phyloP scores from a whole-genome alignment of 2,797 vertebrate species.

The Melanotaenia trifasciata region DNA sequence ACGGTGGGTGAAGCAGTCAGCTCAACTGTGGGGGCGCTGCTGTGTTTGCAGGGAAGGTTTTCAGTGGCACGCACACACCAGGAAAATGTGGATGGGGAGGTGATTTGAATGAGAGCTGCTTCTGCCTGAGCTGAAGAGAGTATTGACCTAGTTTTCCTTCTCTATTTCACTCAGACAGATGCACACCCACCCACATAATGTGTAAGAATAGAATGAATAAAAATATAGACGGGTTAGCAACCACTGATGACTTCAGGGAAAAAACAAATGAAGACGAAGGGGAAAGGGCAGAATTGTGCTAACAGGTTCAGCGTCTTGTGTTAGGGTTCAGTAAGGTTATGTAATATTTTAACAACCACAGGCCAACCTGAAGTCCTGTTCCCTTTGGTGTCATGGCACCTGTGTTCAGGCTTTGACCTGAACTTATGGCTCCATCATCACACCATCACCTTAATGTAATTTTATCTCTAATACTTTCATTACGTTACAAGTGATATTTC shows the following conservation, averaged over 20 bases:
- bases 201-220: conserved; percentile 60
- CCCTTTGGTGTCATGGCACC: conserved; percentile 53
- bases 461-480: conserved; percentile 2
- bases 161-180: conserved; percentile 65
- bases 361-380: conserved; percentile 5
- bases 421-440: conserved; percentile 58
- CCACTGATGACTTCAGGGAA: conserved; percentile 29
- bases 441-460: conserved; percentile 19
- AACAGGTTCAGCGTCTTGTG: conserved; percentile 8
- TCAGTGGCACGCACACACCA: conserved; percentile 45
- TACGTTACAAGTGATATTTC: not conserved
- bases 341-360: conserved; percentile 21
- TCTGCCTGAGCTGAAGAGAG: conserved; percentile 74
- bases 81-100: conserved; percentile 67
- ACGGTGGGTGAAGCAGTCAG: conserved; percentile 27
- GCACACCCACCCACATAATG: conserved; percentile 60
- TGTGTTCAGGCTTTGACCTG: conserved; percentile 45
- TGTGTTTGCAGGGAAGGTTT: conserved; percentile 58
- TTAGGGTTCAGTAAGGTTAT: conserved; percentile 11
- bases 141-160: conserved; percentile 83
- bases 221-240: conserved; percentile 50
- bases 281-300: not conserved
- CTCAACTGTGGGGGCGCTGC: conserved; percentile 39
- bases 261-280: conserved; percentile 1
- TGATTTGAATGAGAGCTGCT: conserved; percentile 75